A percentile compares a stretch with the other conserved stretches of the same genome.
phyloP scores from a whole-genome alignment of 2,797 vertebrate species.

The Strix occidentalis region DNA sequence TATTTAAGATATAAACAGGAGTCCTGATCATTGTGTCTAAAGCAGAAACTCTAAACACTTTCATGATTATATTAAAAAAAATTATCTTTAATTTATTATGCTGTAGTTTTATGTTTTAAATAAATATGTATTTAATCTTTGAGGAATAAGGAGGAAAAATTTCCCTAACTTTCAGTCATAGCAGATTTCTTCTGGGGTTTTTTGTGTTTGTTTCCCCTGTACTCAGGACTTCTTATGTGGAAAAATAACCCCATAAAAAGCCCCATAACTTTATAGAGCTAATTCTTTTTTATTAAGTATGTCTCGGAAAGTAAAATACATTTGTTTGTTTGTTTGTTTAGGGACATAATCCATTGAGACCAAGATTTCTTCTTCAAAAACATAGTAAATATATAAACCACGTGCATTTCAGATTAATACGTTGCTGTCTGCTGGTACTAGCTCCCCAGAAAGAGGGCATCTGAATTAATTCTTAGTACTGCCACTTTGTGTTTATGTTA shows the following conservation, averaged over 20 bases:
- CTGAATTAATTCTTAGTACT: not conserved
- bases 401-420: not conserved
- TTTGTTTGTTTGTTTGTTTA: not conserved
- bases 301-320: not conserved
- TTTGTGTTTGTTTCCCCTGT: not conserved
- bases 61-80: fast-evolving
- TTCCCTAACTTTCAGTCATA: not conserved
- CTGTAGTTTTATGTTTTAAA: not conserved
- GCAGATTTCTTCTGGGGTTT: not conserved
- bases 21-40: not conserved
- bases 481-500: not conserved
- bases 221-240: not conserved
- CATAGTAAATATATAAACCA: not conserved
- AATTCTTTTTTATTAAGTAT: not conserved
- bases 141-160: not conserved
- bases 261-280: not conserved
- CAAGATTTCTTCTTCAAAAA: not conserved
- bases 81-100: not conserved
- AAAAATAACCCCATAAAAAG: not conserved
- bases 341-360: not conserved
- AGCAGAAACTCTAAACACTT: not conserved
- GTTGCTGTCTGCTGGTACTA: not conserved
- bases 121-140: not conserved
- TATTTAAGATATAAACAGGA: not conserved
- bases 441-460: not conserved